These are phyloP conservation scores for Stegana nigrithorax DNA, from an alignment of 2,888 invertebrate genomes.

Conservation along the genomic window DNA sequence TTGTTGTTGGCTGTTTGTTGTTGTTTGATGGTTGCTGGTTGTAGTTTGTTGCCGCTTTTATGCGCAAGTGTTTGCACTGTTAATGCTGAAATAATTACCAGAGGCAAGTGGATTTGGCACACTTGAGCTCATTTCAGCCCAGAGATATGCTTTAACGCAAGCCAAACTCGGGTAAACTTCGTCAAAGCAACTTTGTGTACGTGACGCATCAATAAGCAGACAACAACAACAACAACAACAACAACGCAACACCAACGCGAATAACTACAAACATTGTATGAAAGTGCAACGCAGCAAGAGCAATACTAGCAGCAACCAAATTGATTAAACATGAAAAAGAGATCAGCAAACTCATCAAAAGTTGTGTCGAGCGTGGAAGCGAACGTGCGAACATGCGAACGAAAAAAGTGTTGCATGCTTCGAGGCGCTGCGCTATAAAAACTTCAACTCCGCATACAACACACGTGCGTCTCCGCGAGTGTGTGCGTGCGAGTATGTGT, in stretches of 20 bases:
- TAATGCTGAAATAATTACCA: slow-evolving; percentile 49
- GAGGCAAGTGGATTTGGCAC: slow-evolving; percentile 11
- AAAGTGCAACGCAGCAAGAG: slow-evolving; percentile 7
- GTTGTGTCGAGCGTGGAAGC: slow-evolving; percentile 10
- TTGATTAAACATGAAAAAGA: slow-evolving; percentile 44
- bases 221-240: slow-evolving; percentile 1
- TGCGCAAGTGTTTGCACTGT: slow-evolving; percentile 16
- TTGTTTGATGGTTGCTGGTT: too few relatives aligned
- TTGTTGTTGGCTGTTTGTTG: too few relatives aligned
- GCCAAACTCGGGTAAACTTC: background rate
- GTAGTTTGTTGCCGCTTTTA: too few relatives aligned
- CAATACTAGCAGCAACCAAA: slow-evolving; percentile 29
- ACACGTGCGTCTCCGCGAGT: background rate
- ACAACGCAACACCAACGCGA: background rate
- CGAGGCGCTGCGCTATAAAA: slow-evolving; percentile 11
- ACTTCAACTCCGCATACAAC: too few relatives aligned
- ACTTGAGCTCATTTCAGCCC: too few relatives aligned
- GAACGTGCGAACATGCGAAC: too few relatives aligned
- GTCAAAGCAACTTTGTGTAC: slow-evolving; percentile 37
- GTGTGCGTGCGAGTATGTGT: slow-evolving; percentile 1
- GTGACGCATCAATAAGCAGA: slow-evolving; percentile 43
- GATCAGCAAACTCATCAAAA: slow-evolving; percentile 45
- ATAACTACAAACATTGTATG: background rate
- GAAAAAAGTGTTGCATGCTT: slow-evolving; percentile 31
- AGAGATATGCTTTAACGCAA: background rate